phyloP scores from a whole-genome alignment of 2,888 invertebrate species.

The Oxyteleia sp. region DNA sequence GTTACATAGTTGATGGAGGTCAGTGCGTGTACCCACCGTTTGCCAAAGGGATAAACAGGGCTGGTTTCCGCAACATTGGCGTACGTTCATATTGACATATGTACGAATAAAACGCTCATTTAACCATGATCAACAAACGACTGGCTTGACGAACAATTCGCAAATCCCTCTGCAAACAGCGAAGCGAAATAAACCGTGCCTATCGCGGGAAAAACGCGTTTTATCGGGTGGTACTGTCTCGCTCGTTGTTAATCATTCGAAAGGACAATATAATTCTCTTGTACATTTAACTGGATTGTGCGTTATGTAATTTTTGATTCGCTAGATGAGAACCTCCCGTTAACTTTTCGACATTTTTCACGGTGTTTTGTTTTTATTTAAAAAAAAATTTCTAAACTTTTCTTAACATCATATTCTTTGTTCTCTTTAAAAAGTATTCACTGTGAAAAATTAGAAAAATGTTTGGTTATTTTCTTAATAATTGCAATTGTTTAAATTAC shows the following conservation, averaged over 20 bases:
- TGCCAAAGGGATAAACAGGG: slow-evolving; percentile 67
- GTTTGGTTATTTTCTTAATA: no score
- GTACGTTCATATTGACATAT: slow-evolving; percentile 67
- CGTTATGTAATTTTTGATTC: slow-evolving; percentile 30
- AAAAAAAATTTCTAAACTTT: no score
- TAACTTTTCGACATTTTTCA: no score
- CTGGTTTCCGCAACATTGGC: slow-evolving; percentile 49
- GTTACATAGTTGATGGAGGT: slow-evolving; percentile 78
- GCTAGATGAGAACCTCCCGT: no score
- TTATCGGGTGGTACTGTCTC: slow-evolving; percentile 11
- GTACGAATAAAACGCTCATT: slow-evolving; percentile 70
- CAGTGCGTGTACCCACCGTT: slow-evolving; percentile 77
- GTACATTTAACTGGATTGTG: slow-evolving; percentile 31
- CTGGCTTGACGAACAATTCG: slow-evolving; percentile 65
- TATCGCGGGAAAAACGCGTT: slow-evolving; percentile 30
- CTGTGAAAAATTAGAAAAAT: no score
- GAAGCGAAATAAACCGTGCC: slow-evolving; percentile 42
- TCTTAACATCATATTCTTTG: no score
- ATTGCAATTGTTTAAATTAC: no score
- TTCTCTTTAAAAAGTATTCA: no score
- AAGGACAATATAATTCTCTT: slow-evolving; percentile 40
- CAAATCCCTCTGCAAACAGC: slow-evolving; percentile 51
- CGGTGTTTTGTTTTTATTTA: no score
- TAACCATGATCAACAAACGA: slow-evolving; percentile 68
- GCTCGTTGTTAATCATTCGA: slow-evolving; percentile 42